Evolutionary conservation across 2,888 invertebrate species (phyloP).

Genomic region (Pollenia angustigena): DNA sequence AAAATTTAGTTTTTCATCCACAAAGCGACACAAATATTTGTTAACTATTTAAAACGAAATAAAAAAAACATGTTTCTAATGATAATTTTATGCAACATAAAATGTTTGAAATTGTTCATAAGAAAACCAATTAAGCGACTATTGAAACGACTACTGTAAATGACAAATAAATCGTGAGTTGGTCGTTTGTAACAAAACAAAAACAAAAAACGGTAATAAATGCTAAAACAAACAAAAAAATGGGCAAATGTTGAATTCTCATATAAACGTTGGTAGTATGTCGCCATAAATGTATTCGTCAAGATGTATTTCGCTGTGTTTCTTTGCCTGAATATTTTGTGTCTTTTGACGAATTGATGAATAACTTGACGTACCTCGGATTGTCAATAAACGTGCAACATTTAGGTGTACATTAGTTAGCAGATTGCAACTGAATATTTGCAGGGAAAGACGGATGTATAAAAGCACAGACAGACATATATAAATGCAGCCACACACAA

Average conservation of each 20-base stretch:
- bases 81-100: conserved; percentile 74
- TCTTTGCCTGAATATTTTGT: conserved; percentile 37
- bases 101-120: conserved; percentile 71
- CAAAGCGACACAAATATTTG: conserved; percentile 25
- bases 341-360: conserved; percentile 82
- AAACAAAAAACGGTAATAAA: background rate
- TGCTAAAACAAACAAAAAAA: conserved; percentile 27
- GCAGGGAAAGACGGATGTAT: conserved; percentile 16
- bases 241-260: conserved; percentile 40
- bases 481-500: conserved; percentile 27
- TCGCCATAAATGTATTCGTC: conserved; percentile 28
- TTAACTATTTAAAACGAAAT: conserved; percentile 55
- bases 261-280: conserved; percentile 38
- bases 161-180: conserved; percentile 80
- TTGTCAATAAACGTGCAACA: conserved; percentile 83
- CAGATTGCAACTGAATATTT: conserved; percentile 58
- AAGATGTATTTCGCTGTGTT: conserved; percentile 14
- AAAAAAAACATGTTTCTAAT: conserved; percentile 66
- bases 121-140: conserved; percentile 81
- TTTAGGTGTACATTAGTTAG: conserved; percentile 83
- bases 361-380: conserved; percentile 81
- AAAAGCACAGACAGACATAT: conserved; percentile 18
- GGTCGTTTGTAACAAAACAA: conserved; percentile 61
- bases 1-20: background rate
- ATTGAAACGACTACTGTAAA: conserved; percentile 78